Conservation (phyloP, 2,113 vertebrate genomes). For the Peromyscus leucopus region DNA sequence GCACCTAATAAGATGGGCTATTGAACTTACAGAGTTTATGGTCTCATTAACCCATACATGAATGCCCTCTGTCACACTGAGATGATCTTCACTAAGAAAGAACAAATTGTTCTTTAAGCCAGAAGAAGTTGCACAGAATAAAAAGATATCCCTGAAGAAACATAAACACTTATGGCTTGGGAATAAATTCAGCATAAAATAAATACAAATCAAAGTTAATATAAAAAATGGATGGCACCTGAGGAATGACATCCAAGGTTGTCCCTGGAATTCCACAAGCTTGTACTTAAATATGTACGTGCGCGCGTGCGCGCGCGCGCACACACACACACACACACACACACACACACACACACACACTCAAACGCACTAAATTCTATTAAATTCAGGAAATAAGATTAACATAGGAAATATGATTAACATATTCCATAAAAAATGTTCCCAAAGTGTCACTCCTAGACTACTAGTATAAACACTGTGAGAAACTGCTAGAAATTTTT, state of each 20-base stretch:
- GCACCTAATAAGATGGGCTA: not conserved
- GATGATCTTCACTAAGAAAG: not conserved
- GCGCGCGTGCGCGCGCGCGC: too few relatives aligned
- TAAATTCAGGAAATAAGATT: slow-evolving; percentile 21
- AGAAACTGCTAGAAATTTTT: not conserved
- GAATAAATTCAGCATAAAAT: not conserved
- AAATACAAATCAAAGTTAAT: not conserved
- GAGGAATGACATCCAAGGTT: not conserved
- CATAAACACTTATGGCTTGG: not conserved
- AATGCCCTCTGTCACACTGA: not conserved
- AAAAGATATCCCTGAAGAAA: not conserved
- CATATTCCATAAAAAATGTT: not conserved
- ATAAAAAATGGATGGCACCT: not conserved
- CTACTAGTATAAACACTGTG: not conserved
- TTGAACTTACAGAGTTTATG: not conserved
- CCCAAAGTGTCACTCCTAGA: not conserved
- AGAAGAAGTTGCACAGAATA: not conserved
- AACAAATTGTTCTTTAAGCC: not conserved
- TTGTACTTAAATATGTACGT: not conserved
- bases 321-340: too few relatives aligned
- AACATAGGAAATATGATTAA: slow-evolving; percentile 24
- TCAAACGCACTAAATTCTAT: not conserved
- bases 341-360: not conserved
- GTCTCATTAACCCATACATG: not conserved
- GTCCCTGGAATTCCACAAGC: not conserved